Base-by-base conservation (phyloP, 2,888 invertebrate species). In the Cheiracanthium punctorium region DNA sequence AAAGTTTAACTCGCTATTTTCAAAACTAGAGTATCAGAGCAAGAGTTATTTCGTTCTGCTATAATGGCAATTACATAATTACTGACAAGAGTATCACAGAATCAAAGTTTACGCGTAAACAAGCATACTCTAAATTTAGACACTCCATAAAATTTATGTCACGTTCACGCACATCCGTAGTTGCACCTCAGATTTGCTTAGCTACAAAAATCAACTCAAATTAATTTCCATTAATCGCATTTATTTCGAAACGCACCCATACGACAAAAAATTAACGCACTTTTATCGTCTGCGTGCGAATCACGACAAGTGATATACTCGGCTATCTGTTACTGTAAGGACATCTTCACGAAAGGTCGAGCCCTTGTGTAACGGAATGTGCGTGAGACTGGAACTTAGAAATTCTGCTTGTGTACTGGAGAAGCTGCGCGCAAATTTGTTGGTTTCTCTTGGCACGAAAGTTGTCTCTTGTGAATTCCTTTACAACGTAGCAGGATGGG, bases 391-490 rank as follows among this genome's bases (percentile, higher is more conserved):
- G 58, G 24, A 70, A 70, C n/a, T 20, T 20, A 37, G 41, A 70
- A 37, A 70, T 64, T 43, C 20, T 24, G 29, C 37, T 33, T 75
- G 82, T 80, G 80, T 80, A 65, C 30, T 33, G 58, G 17, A 70
- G 8, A 8, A 67, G 29, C 12, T 24, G 52, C 82, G 74, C 82
- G 70, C 70, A 67, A 70, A 82, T 29, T 20, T 4, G 28, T 14
- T 20, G 12, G 82, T 70, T 69, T 82, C 74, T 82, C 82, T 75
- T 75, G 30, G 82, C 82, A 82, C 75, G 75, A 81, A 48, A 17
- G 17, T 48, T 2, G 8, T 17, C 17, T 2, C 8, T 12, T 2
- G 14, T 17, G n/a, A 30, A 69, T 77, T 43, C 43, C 24, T 37
- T 70, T 70, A 70, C 24, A 48, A 10, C 48, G 17, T 17, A 14